These are phyloP conservation scores for Epicampocera succincta DNA, from an alignment of 2,888 invertebrate genomes.

Conservation along the genomic window DNA sequence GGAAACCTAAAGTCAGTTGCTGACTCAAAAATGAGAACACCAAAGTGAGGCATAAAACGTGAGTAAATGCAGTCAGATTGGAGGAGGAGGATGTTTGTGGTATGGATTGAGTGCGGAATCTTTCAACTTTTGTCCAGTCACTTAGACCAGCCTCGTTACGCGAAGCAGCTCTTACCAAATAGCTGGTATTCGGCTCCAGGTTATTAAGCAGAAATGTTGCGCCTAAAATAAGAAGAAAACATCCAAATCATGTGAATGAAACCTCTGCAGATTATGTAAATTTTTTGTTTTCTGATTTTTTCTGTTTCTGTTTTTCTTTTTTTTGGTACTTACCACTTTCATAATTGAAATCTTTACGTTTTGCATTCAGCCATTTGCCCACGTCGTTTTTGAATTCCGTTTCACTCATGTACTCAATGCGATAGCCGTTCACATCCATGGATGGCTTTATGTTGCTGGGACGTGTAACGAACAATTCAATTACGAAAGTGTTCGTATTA, in stretches of 20 bases:
- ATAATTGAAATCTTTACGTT: constrained; percentile 78
- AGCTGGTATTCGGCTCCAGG: constrained; percentile 82
- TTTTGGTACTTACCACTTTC: constrained; percentile 78
- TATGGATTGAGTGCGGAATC: constrained; percentile 78
- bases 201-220: constrained; percentile 82
- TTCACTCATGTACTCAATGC: constrained; percentile 80
- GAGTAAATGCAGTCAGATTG: constrained; percentile 47
- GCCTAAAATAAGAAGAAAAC: constrained; percentile 76
- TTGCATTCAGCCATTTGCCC: constrained; percentile 81
- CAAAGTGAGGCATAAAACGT: constrained; percentile 64
- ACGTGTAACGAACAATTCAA: constrained; percentile 79
- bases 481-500: constrained; percentile 81
- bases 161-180: constrained; percentile 83
- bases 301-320: background rate
- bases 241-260: background rate
- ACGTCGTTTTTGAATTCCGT: constrained; percentile 79
- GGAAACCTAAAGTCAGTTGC: constrained; percentile 52
- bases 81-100: constrained; percentile 75
- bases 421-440: constrained; percentile 81
- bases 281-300: too few relatives aligned
- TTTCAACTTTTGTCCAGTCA: constrained; percentile 79
- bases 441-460: constrained; percentile 68
- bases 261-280: too few relatives aligned
- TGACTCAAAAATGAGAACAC: constrained; percentile 68
- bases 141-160: constrained; percentile 83